phyloP scores from a whole-genome alignment of 1,140 invertebrate genomes.

The Bradynema listronoti region DNA sequence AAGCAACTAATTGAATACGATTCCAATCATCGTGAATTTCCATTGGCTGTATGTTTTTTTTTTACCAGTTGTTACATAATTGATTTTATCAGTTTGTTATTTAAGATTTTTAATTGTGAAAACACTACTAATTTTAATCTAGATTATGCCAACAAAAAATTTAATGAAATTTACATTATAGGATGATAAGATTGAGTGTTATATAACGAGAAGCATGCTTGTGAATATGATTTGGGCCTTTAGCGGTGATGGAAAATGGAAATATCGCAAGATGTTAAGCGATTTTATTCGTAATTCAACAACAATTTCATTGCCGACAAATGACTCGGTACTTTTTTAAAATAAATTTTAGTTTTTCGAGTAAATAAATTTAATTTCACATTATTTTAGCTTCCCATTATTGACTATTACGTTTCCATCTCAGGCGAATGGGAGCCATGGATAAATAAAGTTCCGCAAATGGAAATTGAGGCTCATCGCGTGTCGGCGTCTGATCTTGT shows the following conservation, averaged over 20 bases:
- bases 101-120: conserved; percentile 61
- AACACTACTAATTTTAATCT: no score
- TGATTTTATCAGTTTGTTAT: conserved; percentile 25
- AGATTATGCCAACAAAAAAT: conserved; percentile 96
- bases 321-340: conserved; percentile 61
- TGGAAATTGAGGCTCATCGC: conserved; percentile 98
- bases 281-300: conserved; percentile 91
- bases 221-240: conserved; percentile 82
- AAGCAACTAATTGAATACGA: conserved; percentile 87
- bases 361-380: conserved; percentile 56
- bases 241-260: conserved; percentile 91
- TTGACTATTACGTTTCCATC: conserved; percentile 63
- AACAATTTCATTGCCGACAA: conserved; percentile 78
- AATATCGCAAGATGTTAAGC: conserved; percentile 80
- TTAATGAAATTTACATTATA: no score
- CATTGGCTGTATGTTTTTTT: conserved; percentile 64
- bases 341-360: neutral
- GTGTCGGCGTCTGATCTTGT: conserved; percentile 96
- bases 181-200: conserved; percentile 80
- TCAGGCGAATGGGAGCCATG: conserved; percentile 80
- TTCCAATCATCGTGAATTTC: conserved; percentile 84
- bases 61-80: no score
- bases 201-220: conserved; percentile 64
- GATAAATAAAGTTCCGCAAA: conserved; percentile 93
- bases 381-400: conserved; percentile 41